Evolutionary conservation across 1,140 invertebrate species (phyloP).

Genomic region (Drosophila arawakana): DNA sequence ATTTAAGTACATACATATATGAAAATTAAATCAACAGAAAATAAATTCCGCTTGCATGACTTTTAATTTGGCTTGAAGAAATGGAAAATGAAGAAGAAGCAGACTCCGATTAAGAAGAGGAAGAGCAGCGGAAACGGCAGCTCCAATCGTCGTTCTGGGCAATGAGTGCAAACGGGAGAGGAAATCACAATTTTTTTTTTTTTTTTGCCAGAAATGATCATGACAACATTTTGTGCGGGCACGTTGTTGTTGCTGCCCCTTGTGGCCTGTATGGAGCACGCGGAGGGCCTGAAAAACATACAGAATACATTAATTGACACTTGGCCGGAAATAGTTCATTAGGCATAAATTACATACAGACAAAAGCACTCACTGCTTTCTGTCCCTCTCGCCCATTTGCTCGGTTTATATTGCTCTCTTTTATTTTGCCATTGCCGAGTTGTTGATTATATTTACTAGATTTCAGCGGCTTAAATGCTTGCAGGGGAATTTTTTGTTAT

Average conservation of each 20-base stretch:
- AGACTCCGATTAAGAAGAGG: conserved; percentile 4
- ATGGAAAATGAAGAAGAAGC: conserved; percentile 9
- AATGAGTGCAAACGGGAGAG: conserved; percentile 5
- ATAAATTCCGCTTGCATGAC: conserved; percentile 55
- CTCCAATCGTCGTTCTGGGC: not conserved
- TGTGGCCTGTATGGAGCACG: conserved; percentile 45
- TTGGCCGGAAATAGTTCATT: conserved; percentile 83
- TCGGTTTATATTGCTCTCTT: conserved; percentile 7
- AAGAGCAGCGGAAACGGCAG: conserved; percentile 53
- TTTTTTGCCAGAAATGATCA: conserved; percentile 69
- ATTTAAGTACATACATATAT: conserved; percentile 11
- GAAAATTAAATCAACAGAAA: conserved; percentile 59
- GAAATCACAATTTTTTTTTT: conserved; percentile 18
- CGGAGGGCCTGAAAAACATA: conserved; percentile 50
- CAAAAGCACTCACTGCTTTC: conserved; percentile 58
- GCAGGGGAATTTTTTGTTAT: conserved; percentile 58
- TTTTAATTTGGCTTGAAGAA: conserved; percentile 62
- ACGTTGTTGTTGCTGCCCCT: conserved; percentile 57
- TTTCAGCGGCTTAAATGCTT: conserved; percentile 75
- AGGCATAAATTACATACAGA: conserved; percentile 81
- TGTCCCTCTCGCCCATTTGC: conserved; percentile 21
- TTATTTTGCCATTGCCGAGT: conserved; percentile 42
- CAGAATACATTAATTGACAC: conserved; percentile 82
- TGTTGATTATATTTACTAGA: conserved; percentile 63
- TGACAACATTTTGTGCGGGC: conserved; percentile 76